Base-by-base conservation (phyloP, 2,888 invertebrate genomes). In the Xanthia icteritia region DNA sequence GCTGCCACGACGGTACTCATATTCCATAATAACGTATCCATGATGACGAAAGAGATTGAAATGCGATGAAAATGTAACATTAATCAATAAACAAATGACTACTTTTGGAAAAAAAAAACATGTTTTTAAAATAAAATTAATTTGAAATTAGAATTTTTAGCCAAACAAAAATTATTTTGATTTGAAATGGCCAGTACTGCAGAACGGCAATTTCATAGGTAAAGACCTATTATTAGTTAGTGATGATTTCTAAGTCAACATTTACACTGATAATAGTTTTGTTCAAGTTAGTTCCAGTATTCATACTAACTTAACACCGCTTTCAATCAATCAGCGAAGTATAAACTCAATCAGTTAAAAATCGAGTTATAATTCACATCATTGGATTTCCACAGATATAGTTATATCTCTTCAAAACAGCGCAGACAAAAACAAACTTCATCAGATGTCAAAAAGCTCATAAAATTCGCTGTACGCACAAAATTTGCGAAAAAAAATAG, bases 401-500 rank as follows among this genome's bases (percentile, higher is more conserved):
- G 54, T 27, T 66, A 73, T 51, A 74, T 79, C 81, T n/a, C 54
- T 31, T 48, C 63, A 63, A 75, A 69, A 67, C 39, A 48, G 61
- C 31, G 8, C 39, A 42, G 54, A 27, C 67, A 27, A 60, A 86
- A 72, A 81, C 74, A 76, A 83, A 79, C 69, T 73, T 64, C 56
- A 64, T 56, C 58, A 63, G 20, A 79, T 61, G 60, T 63, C 76
- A 56, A 76, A 85, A 84, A 83, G 39, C 79, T 80, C 77, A 85
- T 84, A 61, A 87, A 76, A 79, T 66, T 74, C 61, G 15, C 20
- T 9, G 45, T 48, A 81, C 77, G 82, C 79, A 80, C 66, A 39
- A 70, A 84, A 75, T 73, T 72, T 66, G 61, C 54, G 66, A 77
- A 84, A 83, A 82, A 83, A 85, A 79, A 79, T 86, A 82, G 86